Percentiles rank a stretch among this genome's conserved stretches.
These are phyloP conservation scores for Phaethon lepturus DNA, from an alignment of 2,113 vertebrate genomes.

Conservation along the genomic window DNA sequence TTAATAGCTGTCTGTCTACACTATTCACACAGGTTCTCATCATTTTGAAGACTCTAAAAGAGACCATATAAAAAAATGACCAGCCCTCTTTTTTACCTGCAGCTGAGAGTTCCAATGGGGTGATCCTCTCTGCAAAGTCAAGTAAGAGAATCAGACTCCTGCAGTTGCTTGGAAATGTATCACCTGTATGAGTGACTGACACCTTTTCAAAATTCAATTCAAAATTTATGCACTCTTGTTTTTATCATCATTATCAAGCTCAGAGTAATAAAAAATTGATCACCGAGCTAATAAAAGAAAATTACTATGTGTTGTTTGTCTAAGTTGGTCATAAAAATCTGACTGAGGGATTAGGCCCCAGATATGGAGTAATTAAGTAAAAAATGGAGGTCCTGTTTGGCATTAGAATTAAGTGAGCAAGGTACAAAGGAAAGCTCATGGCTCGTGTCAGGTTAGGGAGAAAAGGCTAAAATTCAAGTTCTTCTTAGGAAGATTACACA, in stretches of 20 bases:
- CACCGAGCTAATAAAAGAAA: constrained; percentile 65
- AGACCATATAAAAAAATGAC: neutral
- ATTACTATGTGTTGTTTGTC: constrained; percentile 55
- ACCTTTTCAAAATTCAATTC: constrained; percentile 19
- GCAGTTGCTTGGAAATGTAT: neutral
- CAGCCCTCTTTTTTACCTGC: neutral
- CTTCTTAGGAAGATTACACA: neutral
- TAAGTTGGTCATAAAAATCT: constrained; percentile 49
- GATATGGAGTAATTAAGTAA: constrained; percentile 39
- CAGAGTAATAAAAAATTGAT: constrained; percentile 51
- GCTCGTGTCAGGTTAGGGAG: neutral
- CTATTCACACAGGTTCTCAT: neutral
- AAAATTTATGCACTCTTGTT: neutral
- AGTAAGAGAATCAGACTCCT: neutral
- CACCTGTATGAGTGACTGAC: neutral
- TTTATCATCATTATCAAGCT: constrained; percentile 47
- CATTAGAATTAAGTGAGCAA: constrained; percentile 6
- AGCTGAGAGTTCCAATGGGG: neutral
- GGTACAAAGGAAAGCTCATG: neutral
- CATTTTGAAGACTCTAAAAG: neutral
- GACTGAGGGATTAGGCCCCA: constrained; percentile 33
- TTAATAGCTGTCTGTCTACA: neutral
- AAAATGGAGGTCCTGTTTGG: constrained; percentile 20
- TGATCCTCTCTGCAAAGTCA: neutral
- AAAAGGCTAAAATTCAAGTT: neutral